phyloP scores from a whole-genome alignment of 1,140 invertebrate species.

The Cyrtorhinus lividipennis region DNA sequence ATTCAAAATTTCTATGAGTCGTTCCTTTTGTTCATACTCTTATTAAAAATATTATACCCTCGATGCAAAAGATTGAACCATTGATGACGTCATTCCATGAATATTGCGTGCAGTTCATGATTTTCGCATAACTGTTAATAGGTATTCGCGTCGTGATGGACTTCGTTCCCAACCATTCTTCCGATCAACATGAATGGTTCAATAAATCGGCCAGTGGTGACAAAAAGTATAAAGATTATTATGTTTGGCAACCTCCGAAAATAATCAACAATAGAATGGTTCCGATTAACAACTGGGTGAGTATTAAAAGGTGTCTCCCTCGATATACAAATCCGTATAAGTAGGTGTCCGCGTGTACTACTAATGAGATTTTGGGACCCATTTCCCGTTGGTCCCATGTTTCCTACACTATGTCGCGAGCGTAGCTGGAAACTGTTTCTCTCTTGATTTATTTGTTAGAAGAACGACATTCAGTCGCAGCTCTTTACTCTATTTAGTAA shows the following conservation, averaged over 20 bases:
- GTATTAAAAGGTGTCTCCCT: slow-evolving; percentile 3
- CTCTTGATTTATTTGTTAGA: not conserved
- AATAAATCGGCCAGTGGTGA: slow-evolving; percentile 39
- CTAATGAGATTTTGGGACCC: too few species aligned
- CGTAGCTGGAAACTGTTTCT: too few species aligned
- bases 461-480: not conserved
- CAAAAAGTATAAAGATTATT: slow-evolving; percentile 53
- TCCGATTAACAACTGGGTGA: slow-evolving; percentile 44
- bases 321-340: slow-evolving; percentile 4
- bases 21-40: too few species aligned
- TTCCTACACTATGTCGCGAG: too few species aligned
- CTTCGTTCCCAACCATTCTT: slow-evolving; percentile 69
- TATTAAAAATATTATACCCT: too few species aligned
- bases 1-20: too few species aligned
- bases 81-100: too few species aligned
- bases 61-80: too few species aligned
- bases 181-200: slow-evolving; percentile 63
- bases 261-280: slow-evolving; percentile 33
- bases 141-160: slow-evolving; percentile 66
- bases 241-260: slow-evolving; percentile 53
- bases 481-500: not conserved
- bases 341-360: not conserved
- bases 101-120: too few species aligned
- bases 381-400: too few species aligned
- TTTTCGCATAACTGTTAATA: too few species aligned